phyloP scores from a whole-genome alignment of 2,888 invertebrate species.

The Macaria liturata region DNA sequence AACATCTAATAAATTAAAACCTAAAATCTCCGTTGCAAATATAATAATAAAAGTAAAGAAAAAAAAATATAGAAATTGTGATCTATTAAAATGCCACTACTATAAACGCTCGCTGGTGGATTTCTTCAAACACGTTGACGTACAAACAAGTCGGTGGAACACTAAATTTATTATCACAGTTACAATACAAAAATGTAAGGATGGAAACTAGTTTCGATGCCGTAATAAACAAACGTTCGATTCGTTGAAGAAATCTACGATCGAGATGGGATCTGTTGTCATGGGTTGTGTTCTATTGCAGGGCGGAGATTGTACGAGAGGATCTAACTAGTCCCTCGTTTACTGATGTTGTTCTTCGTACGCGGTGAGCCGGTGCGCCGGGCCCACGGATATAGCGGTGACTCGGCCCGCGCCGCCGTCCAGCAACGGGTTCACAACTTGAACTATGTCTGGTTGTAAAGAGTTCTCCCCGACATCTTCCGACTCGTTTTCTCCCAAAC shows the following conservation, averaged over 20 bases:
- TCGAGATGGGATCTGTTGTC: constrained; percentile 51
- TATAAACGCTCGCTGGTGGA: constrained; percentile 63
- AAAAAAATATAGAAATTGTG: constrained; percentile 63
- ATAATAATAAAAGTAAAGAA: constrained; percentile 52
- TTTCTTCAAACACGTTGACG: constrained; percentile 72
- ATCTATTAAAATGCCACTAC: constrained; percentile 64
- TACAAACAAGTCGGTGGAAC: constrained; percentile 77
- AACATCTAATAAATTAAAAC: constrained; percentile 46
- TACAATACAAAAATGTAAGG: constrained; percentile 75
- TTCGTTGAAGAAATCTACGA: constrained; percentile 78
- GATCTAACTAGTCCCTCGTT: constrained; percentile 6
- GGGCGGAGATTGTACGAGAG: not conserved
- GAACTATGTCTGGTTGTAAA: constrained; percentile 81
- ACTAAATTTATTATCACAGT: constrained; percentile 81
- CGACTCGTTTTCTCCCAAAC: constrained; percentile 67
- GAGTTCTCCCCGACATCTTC: constrained; percentile 75
- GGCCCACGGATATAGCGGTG: constrained; percentile 76
- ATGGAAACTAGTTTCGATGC: constrained; percentile 65
- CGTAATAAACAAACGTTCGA: constrained; percentile 52
- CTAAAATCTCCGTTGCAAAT: constrained; percentile 73
- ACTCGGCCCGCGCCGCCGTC: constrained; percentile 76
- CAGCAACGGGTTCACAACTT: constrained; percentile 77
- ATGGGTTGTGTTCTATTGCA: constrained; percentile 44
- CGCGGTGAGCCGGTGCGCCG: constrained; percentile 65
- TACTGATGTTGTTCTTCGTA: constrained; percentile 62